Percentiles rank a stretch among this genome's conserved stretches.
phyloP scores from a whole-genome alignment of 2,113 vertebrate species.

The Ciconia stormi region DNA sequence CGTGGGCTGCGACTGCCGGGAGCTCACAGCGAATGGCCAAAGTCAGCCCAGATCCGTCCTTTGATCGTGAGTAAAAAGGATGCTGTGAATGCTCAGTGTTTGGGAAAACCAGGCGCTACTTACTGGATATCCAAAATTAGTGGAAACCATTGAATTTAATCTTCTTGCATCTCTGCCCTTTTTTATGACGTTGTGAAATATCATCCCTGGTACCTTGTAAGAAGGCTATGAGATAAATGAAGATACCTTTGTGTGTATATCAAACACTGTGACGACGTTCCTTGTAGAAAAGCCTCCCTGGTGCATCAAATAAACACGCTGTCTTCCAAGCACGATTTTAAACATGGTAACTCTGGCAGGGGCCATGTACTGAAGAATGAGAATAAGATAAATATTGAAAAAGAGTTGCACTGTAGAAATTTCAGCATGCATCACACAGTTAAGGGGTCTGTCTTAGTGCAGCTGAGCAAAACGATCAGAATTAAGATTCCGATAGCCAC shows the following conservation, averaged over 20 bases:
- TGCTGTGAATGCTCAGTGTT: background rate
- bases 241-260: background rate
- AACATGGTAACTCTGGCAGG: background rate
- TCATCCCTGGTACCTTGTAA: background rate
- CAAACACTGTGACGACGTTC: background rate
- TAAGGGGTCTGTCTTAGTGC: background rate
- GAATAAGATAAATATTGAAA: background rate
- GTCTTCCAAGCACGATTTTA: background rate
- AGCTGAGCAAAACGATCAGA: background rate
- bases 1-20: fast-evolving
- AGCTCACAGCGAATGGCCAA: background rate
- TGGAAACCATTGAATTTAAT: background rate
- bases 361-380: background rate
- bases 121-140: background rate
- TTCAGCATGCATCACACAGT: background rate
- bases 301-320: background rate
- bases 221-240: background rate
- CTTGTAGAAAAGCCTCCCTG: background rate
- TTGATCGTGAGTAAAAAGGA: background rate
- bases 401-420: background rate
- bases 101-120: background rate
- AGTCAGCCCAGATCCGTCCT: background rate
- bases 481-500: background rate
- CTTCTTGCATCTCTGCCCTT: background rate
- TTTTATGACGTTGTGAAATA: background rate